Conservation (phyloP, 1,140 invertebrate genomes). For the Drosophila baimaii region DNA sequence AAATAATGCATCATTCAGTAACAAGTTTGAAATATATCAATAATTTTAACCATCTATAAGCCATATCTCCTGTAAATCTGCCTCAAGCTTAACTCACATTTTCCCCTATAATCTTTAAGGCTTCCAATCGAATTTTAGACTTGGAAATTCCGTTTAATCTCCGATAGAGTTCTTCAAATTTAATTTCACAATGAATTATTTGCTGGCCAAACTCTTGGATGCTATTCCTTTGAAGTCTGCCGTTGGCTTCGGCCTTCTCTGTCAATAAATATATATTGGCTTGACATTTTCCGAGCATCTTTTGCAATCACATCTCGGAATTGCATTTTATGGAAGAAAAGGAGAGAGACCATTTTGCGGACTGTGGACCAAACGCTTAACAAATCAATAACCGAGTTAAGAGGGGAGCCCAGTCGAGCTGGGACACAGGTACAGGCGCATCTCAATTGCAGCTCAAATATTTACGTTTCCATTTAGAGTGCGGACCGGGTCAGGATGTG, state of each 20-base stretch:
- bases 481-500: slow-evolving; percentile 17
- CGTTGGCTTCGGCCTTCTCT: slow-evolving; percentile 16
- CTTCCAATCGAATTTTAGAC: not conserved
- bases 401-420: slow-evolving; percentile 7
- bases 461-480: slow-evolving; percentile 79
- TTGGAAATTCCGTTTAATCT: slow-evolving; percentile 5
- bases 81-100: not conserved
- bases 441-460: slow-evolving; percentile 71
- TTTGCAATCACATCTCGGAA: slow-evolving; percentile 31
- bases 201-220: slow-evolving; percentile 1
- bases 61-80: not conserved
- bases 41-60: not conserved
- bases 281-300: slow-evolving; percentile 25
- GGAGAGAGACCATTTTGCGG: slow-evolving; percentile 41
- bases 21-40: too few species aligned
- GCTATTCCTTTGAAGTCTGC: not conserved
- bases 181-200: slow-evolving; percentile 27
- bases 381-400: slow-evolving; percentile 65
- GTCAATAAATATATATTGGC: slow-evolving; percentile 25
- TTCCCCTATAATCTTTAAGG: slow-evolving; percentile 1
- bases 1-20: too few species aligned
- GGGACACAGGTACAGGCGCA: slow-evolving; percentile 28
- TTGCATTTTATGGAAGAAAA: slow-evolving; percentile 55
- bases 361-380: slow-evolving; percentile 46
- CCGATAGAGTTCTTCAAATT: slow-evolving; percentile 21